These are phyloP conservation scores for Standfussiana lucernea DNA, from an alignment of 2,888 invertebrate species.

Conservation along the genomic window DNA sequence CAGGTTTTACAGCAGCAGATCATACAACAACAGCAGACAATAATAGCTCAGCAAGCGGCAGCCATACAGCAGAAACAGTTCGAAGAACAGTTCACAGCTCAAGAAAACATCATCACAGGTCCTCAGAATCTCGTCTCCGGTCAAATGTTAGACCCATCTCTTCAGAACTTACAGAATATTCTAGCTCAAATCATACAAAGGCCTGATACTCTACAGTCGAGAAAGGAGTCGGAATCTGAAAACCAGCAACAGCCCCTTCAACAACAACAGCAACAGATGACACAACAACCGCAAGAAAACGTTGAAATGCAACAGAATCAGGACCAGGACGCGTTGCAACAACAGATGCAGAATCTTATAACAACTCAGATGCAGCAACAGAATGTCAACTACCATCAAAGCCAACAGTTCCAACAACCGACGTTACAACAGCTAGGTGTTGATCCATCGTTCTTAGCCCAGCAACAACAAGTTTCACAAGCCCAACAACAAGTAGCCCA, in stretches of 20 bases:
- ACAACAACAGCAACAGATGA: constrained; percentile 68
- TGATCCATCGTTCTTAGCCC: constrained; percentile 83
- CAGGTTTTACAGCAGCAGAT: constrained; percentile 90
- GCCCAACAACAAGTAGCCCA: constrained; percentile 87
- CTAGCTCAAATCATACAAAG: constrained; percentile 87
- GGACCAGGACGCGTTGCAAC: constrained; percentile 74
- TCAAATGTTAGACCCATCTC: constrained; percentile 88
- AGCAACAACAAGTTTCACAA: constrained; percentile 87
- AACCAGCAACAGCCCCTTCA: constrained; percentile 75
- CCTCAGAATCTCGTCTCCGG: constrained; percentile 84
- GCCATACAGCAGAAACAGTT: constrained; percentile 88
- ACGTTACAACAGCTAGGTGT: constrained; percentile 75
- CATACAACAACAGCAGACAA: constrained; percentile 87
- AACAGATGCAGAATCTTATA: constrained; percentile 82
- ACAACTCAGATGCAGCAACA: constrained; percentile 82
- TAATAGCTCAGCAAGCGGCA: constrained; percentile 87
- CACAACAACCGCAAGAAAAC: constrained; percentile 74
- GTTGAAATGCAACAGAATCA: constrained; percentile 74
- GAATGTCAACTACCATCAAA: constrained; percentile 79
- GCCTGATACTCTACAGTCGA: constrained; percentile 83
- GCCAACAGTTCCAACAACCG: constrained; percentile 82
- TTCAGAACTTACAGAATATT: constrained; percentile 88
- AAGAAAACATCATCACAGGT: constrained; percentile 81
- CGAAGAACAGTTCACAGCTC: constrained; percentile 83
- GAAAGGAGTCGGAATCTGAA: constrained; percentile 87